Base-by-base conservation (phyloP, 2,113 vertebrate species). In the Brachionichthys hirsutus region DNA sequence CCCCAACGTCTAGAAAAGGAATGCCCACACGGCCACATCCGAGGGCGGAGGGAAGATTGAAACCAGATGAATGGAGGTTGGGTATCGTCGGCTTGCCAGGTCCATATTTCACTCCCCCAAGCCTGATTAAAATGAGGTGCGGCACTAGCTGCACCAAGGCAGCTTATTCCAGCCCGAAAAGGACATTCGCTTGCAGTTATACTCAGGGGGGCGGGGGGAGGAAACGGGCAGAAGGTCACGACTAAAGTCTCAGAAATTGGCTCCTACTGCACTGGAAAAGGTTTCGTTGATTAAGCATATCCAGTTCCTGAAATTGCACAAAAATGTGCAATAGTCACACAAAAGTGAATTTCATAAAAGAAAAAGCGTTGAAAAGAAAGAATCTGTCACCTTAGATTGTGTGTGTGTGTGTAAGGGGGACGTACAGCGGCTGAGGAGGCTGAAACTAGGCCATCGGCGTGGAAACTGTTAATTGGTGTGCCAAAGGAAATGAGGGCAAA, bases 11-110 rank as follows among this genome's bases (percentile, higher is more conserved):
- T 81, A 54, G 75, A 85, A 85, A 84, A 88, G 80, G 82, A 88
- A 90, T 83, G 81, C 83, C 84, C 89, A 89, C 69, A 53, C 41
- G 73, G 81, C 80, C 85, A 84, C 85, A 88, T 87, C 68, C 71
- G 77, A 86, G 79, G 84, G 81, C 64, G 77, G 69, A 77, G 77
- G 72, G 85, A 85, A 90, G 90, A 92, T 90, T 91, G 89, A 90
- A 90, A 89, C 83, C 90, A 92, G 91, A 92, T 90, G 92, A 91
- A 89, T 85, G 81, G 78, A 84, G 74, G 61, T 67, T 30, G 69
- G 80, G 82, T 86, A 68, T 70, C 62, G 83, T 74, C 38, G 52
- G 71, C 65, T 77, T 38, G 48, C 75, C 73, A 74, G 78, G 78
- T 77, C 87, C 61, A 85, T 88, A 86, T 91, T 90, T 92, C 88